Evolutionary conservation across 2,113 vertebrate species (phyloP).

Genomic region (Rhinopomastus cyanomelas): DNA sequence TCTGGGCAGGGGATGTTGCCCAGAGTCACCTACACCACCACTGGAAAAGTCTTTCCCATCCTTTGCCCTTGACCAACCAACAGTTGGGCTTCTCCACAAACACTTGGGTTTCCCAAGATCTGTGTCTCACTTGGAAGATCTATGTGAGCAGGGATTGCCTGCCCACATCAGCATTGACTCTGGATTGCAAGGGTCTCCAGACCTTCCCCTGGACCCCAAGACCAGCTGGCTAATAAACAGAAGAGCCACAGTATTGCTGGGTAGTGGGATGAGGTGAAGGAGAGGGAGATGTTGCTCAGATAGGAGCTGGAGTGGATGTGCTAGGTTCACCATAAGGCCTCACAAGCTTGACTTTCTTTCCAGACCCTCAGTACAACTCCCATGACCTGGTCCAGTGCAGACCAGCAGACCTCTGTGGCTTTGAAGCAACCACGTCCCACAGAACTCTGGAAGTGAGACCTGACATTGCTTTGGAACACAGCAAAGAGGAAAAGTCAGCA

Average conservation of each 20-base stretch:
- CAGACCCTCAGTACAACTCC: background rate
- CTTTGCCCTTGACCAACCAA: background rate
- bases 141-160: background rate
- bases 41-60: background rate
- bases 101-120: background rate
- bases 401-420: background rate
- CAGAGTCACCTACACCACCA: background rate
- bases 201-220: background rate
- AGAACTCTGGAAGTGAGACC: background rate
- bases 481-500: accelerated
- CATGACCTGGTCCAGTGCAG: background rate
- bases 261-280: background rate
- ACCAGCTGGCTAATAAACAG: background rate
- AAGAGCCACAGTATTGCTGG: background rate
- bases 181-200: background rate
- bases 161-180: background rate
- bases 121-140: background rate
- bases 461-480: accelerated
- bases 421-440: background rate
- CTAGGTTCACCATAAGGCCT: background rate
- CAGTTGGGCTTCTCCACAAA: background rate
- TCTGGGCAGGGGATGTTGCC: background rate
- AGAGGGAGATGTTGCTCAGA: background rate
- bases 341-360: background rate
- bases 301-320: background rate